Evolutionary conservation across 2,888 invertebrate species (phyloP).

Genomic region (Drosophila affinis): DNA sequence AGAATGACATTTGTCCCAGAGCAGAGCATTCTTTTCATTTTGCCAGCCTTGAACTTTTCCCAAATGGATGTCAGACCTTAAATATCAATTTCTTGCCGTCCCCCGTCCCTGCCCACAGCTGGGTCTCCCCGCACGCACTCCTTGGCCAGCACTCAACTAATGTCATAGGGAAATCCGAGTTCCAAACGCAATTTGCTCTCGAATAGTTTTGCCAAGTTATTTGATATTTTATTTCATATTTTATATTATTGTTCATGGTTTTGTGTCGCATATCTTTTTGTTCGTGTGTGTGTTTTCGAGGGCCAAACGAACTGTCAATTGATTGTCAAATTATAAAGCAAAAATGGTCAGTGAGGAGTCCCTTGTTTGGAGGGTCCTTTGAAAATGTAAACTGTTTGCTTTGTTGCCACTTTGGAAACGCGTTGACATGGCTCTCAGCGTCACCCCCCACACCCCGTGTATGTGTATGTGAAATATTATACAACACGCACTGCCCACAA

Average conservation of each 20-base stretch:
- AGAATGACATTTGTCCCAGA: neutral
- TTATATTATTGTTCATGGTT: slow-evolving; percentile 57
- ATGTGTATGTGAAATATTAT: slow-evolving; percentile 68
- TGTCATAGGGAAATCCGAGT: slow-evolving; percentile 42
- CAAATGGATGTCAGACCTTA: neutral
- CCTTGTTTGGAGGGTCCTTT: slow-evolving; percentile 46
- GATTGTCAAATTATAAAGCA: slow-evolving; percentile 78
- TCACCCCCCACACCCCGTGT: slow-evolving; percentile 48
- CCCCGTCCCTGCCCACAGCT: slow-evolving; percentile 1
- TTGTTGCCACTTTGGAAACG: slow-evolving; percentile 60
- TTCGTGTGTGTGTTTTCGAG: slow-evolving; percentile 59
- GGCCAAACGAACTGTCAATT: slow-evolving; percentile 78
- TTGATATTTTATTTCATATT: slow-evolving; percentile 61
- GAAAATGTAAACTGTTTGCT: slow-evolving; percentile 67
- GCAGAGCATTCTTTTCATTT: neutral
- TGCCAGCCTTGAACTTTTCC: neutral
- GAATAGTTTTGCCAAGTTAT: slow-evolving; percentile 61
- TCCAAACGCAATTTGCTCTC: slow-evolving; percentile 35
- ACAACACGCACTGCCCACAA: slow-evolving; percentile 48
- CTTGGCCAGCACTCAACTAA: slow-evolving; percentile 50
- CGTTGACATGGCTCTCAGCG: slow-evolving; percentile 35
- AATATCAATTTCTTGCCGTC: slow-evolving; percentile 3
- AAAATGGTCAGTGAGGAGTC: slow-evolving; percentile 42
- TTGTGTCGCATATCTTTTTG: slow-evolving; percentile 55
- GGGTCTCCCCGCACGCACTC: neutral